Base-by-base conservation (phyloP, 2,113 vertebrate species). In the Ptilonorhynchus violaceus region DNA sequence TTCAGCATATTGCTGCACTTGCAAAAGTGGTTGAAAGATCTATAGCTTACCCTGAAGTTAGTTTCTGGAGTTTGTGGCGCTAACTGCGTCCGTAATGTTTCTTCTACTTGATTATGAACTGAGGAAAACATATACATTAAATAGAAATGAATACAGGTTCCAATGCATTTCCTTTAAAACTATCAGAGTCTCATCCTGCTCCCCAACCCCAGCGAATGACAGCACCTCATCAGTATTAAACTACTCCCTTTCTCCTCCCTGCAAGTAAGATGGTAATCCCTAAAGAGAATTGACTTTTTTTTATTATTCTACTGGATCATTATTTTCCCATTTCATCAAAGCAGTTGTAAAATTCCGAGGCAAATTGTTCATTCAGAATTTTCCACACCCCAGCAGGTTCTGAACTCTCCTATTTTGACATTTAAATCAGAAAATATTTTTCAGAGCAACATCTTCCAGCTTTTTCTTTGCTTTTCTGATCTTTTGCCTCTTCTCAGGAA, bases 91-190 rank as follows among this genome's bases (percentile, higher is more conserved):
- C 98, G 98, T 97, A 98, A 98, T 91, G 98, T 98, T 97, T 98
- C 98, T 98, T 98, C 98, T 98, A 98, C 98, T 98, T 98, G 98
- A 98, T 98, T 98, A 98, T 97, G 97, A 98, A 98, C 97, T 98
- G 97, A 96, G 97, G 97, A 97, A 97, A 97, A 98, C 97, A 98
- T 92, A 97, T 85, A 98, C 97, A 98, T 98, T 85, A 97, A 95
- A 97, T 96, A 98, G 52, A 98, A 96, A 97, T 98, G 97, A 98
- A 98, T 98, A 98, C 96, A 97, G 96, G 93, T 95, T 90, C 97
- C 97, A 97, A 79, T 14, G 96, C 92, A 95, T 96, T 94, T 95
- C 95, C 92, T 96, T 96, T 59, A 85, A 94, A 97, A 59, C 94
- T 80, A 76, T 42, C 86, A 95, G 72, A 82, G 33, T 74, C 82